Evolutionary conservation across 2,888 invertebrate genomes (phyloP).

Genomic region (Zaprionus lineosus): DNA sequence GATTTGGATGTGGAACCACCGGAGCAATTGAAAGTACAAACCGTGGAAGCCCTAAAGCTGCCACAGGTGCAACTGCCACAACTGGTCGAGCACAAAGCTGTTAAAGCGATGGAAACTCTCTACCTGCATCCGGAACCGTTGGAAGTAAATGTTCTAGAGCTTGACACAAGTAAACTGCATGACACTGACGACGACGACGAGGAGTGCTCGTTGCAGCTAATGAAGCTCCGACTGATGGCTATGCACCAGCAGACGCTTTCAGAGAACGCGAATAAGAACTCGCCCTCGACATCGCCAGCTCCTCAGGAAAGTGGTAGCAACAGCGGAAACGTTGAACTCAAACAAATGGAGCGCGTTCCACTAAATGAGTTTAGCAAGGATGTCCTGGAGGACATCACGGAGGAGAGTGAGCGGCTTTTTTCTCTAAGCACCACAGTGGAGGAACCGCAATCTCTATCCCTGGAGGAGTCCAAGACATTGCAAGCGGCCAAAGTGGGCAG

Average conservation of each 20-base stretch:
- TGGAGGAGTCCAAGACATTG: constrained; percentile 65
- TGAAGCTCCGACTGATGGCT: constrained; percentile 80
- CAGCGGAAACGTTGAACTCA: constrained; percentile 52
- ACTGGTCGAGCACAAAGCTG: constrained; percentile 51
- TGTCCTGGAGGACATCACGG: constrained; percentile 82
- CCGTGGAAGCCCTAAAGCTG: constrained; percentile 16
- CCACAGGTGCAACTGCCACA: constrained; percentile 38
- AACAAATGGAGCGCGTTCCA: constrained; percentile 81
- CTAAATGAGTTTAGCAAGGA: constrained; percentile 80
- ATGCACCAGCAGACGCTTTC: constrained; percentile 63
- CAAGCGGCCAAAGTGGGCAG: constrained; percentile 40
- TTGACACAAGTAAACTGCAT: constrained; percentile 21
- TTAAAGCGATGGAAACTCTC: constrained; percentile 37
- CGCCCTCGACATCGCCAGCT: constrained; percentile 42
- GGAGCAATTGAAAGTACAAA: neutral
- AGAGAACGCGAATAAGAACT: constrained; percentile 31
- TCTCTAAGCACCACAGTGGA: constrained; percentile 76
- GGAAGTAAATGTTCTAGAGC: constrained; percentile 38
- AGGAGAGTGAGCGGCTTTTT: constrained; percentile 80
- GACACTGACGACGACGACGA: constrained; percentile 75
- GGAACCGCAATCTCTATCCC: constrained; percentile 71
- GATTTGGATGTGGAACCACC: constrained; percentile 62
- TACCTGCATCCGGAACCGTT: constrained; percentile 52
- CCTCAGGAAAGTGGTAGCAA: constrained; percentile 9
- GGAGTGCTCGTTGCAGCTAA: constrained; percentile 71